Conservation (phyloP, 2,888 invertebrate genomes). For the Dichetophora obliterata region DNA sequence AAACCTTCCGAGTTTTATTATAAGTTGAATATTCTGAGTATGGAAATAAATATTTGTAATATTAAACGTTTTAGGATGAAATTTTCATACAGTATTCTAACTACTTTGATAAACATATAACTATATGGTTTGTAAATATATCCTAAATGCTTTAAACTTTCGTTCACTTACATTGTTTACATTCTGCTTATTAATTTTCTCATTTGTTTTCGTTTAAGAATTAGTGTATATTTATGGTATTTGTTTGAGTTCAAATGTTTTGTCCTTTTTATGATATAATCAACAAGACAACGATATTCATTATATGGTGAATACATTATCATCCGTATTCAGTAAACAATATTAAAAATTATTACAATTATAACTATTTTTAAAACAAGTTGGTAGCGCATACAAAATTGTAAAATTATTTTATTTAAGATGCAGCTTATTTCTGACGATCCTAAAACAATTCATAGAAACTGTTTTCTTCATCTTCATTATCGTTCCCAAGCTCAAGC, state of each 20-base stretch:
- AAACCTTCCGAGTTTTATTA: slow-evolving; percentile 16
- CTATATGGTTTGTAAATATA: slow-evolving; percentile 27
- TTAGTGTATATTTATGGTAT: slow-evolving; percentile 19
- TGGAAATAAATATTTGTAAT: slow-evolving; percentile 10
- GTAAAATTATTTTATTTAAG: slow-evolving; percentile 36
- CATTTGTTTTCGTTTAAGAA: slow-evolving; percentile 1
- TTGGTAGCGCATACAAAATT: slow-evolving; percentile 39
- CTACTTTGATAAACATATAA: slow-evolving; percentile 32
- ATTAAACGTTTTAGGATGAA: not conserved
- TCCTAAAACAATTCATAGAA: not conserved
- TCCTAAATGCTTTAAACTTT: not conserved
- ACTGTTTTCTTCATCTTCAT: not conserved
- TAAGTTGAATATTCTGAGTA: slow-evolving; percentile 5
- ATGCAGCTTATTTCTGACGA: slow-evolving; percentile 20
- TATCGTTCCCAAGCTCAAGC: not conserved
- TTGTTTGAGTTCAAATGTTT: slow-evolving; percentile 22
- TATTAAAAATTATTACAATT: slow-evolving; percentile 39
- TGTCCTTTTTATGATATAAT: slow-evolving; percentile 13
- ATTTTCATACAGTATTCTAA: slow-evolving; percentile 29
- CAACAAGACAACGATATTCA: slow-evolving; percentile 41
- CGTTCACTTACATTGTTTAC: too few species aligned
- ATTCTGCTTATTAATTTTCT: too few species aligned
- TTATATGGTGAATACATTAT: slow-evolving; percentile 18
- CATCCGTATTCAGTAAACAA: slow-evolving; percentile 29
- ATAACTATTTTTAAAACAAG: slow-evolving; percentile 21